These are phyloP conservation scores for Clusia tigrina DNA, from an alignment of 2,888 invertebrate species.

Conservation along the genomic window DNA sequence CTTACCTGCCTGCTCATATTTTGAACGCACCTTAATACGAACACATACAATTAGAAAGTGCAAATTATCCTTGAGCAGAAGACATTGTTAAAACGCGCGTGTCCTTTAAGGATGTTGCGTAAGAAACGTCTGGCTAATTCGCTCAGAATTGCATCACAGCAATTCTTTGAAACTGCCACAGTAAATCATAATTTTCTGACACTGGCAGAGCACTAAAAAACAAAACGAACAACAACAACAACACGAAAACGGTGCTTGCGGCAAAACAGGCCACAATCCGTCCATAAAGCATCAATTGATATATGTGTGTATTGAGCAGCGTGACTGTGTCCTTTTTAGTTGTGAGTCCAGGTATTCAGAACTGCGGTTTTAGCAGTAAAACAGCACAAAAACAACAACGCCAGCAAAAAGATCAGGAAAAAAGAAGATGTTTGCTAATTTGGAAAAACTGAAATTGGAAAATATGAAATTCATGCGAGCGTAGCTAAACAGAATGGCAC, in stretches of 20 bases:
- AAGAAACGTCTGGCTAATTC: background rate
- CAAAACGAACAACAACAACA: background rate
- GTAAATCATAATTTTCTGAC: conserved; percentile 40
- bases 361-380: background rate
- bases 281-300: background rate
- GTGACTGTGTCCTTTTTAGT: background rate
- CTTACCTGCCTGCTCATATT: no score
- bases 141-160: conserved; percentile 27
- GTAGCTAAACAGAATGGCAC: background rate
- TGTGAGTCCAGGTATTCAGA: background rate
- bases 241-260: background rate
- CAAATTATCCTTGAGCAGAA: conserved; percentile 43
- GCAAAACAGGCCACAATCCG: background rate
- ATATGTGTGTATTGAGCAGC: background rate
- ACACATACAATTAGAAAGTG: conserved; percentile 43
- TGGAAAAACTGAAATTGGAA: background rate
- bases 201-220: background rate
- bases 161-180: conserved; percentile 29
- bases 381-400: background rate
- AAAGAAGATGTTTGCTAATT: conserved; percentile 3
- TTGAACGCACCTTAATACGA: no score
- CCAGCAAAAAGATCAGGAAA: background rate
- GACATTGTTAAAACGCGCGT: conserved; percentile 19
- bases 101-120: conserved; percentile 22
- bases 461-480: background rate